Percentiles rank a stretch among this genome's conserved stretches.
Conservation (phyloP, 2,888 invertebrate species). For the Acrobasis repandana region DNA sequence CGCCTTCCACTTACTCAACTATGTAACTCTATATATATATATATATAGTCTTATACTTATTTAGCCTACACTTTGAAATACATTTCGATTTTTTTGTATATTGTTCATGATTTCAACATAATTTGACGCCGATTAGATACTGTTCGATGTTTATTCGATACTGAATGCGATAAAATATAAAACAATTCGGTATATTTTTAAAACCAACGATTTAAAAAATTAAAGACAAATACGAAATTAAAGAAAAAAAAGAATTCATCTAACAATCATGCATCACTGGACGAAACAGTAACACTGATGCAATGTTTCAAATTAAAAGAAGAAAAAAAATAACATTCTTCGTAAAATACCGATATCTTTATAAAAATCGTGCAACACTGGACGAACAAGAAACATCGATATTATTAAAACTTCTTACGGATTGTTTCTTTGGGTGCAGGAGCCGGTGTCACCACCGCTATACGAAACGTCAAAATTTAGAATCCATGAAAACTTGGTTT, state of each 20-base stretch:
- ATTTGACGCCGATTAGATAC: too few species aligned
- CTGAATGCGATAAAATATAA: too few species aligned
- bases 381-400: slow-evolving; percentile 14
- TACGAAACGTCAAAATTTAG: neutral
- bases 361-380: slow-evolving; percentile 22
- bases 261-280: slow-evolving; percentile 12
- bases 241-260: neutral
- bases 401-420: slow-evolving; percentile 53
- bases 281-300: neutral
- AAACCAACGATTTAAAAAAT: too few species aligned
- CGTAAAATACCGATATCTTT: neutral
- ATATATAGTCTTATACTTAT: neutral
- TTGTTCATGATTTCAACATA: too few species aligned
- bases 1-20: slow-evolving; percentile 28
- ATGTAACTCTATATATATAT: neutral
- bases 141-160: too few species aligned
- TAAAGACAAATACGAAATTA: too few species aligned
- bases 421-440: slow-evolving; percentile 55
- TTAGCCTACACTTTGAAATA: too few species aligned
- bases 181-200: too few species aligned
- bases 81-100: too few species aligned
- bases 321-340: neutral
- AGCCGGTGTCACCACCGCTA: slow-evolving; percentile 61
- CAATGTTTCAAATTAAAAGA: neutral
- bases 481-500: neutral